phyloP scores from a whole-genome alignment of 2,113 vertebrate species.

The Gymnocephalus cernua region DNA sequence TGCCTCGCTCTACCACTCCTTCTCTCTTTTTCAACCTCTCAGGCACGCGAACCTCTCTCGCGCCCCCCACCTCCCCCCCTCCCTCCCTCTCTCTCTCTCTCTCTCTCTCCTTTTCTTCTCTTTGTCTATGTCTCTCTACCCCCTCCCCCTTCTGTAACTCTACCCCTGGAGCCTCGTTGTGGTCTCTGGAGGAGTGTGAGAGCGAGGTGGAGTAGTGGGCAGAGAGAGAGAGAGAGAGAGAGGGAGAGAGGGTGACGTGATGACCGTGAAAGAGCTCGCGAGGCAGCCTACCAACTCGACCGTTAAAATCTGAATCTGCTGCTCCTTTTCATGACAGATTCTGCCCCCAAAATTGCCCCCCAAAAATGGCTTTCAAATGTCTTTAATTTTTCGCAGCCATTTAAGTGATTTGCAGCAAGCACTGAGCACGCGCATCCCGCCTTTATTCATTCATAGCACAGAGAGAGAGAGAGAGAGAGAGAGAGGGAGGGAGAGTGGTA shows the following conservation, averaged over 20 bases:
- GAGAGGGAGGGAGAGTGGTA: neutral
- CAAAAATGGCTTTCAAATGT: neutral
- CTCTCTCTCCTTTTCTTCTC: slow-evolving; percentile 1
- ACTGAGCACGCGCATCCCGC: slow-evolving; percentile 18
- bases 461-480: neutral
- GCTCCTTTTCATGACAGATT: neutral
- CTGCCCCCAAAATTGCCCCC: too few relatives aligned
- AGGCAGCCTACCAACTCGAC: neutral
- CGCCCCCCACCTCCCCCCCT: slow-evolving; percentile 29
- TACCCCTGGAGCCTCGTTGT: slow-evolving; percentile 54
- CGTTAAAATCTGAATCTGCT: neutral
- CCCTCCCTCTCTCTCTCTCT: slow-evolving; percentile 34
- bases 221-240: neutral
- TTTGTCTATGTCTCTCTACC: slow-evolving; percentile 67
- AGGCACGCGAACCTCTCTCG: slow-evolving; percentile 51
- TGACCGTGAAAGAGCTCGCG: slow-evolving; percentile 53
- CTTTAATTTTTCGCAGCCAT: neutral
- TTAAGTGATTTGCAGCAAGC: neutral
- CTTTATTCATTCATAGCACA: slow-evolving; percentile 41
- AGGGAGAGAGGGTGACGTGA: slow-evolving; percentile 59
- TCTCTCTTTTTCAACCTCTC: slow-evolving; percentile 45
- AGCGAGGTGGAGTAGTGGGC: slow-evolving; percentile 21
- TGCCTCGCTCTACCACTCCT: slow-evolving; percentile 57
- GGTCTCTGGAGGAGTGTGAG: slow-evolving; percentile 41
- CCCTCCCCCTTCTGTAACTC: slow-evolving; percentile 62